A percentile compares a stretch with the other conserved stretches of the same genome.
Conservation (phyloP, 2,888 invertebrate species). For the Homarus gammarus region DNA sequence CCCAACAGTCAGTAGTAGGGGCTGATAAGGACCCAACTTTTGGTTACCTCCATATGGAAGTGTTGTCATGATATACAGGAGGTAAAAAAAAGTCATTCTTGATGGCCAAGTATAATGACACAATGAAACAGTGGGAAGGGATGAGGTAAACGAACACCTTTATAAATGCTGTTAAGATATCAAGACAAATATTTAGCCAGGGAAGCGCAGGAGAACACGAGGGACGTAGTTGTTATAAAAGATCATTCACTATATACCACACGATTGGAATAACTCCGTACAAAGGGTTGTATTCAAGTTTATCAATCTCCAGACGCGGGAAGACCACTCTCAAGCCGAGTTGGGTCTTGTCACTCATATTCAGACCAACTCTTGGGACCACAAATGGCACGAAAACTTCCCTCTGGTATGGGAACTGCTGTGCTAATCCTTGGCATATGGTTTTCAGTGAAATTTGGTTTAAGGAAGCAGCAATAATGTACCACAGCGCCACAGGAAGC, state of each 20-base stretch:
- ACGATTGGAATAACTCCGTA: not conserved
- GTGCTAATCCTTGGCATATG: not conserved
- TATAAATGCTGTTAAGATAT: not conserved
- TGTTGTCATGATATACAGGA: too few species aligned
- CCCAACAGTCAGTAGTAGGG: too few species aligned
- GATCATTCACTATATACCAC: slow-evolving; percentile 1
- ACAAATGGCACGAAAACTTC: not conserved
- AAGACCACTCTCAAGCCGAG: not conserved
- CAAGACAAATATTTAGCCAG: not conserved
- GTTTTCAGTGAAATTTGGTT: too few species aligned
- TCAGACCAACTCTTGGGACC: not conserved
- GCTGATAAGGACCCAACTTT: too few species aligned
- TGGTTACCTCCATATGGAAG: too few species aligned
- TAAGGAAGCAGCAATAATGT: not conserved
- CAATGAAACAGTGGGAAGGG: too few species aligned
- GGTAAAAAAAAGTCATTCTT: too few species aligned
- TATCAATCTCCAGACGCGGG: not conserved
- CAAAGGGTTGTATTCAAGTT: not conserved
- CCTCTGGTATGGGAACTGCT: not conserved
- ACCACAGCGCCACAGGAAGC: not conserved
- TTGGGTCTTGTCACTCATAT: not conserved
- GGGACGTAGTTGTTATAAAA: not conserved
- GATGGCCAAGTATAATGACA: too few species aligned
- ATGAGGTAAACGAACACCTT: not conserved
- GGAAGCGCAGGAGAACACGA: not conserved